Conservation (phyloP, 2,797 vertebrate genomes). For the Nyctibius grandis region DNA sequence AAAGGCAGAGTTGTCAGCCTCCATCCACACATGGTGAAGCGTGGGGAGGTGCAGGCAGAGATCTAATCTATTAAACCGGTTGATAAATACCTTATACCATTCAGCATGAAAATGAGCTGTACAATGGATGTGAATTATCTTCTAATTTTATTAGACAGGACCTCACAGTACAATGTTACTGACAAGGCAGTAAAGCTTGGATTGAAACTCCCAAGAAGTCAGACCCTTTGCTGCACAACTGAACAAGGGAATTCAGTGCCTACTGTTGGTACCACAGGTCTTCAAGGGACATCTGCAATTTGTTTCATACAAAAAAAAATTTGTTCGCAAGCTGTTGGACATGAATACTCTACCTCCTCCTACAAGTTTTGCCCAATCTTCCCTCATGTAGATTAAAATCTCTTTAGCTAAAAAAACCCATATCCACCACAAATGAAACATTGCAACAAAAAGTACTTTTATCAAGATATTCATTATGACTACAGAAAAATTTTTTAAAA, state of each 20-base stretch:
- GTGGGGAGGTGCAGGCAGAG: conserved; percentile 31
- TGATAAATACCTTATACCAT: background rate
- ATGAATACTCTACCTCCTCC: background rate
- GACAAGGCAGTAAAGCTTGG: background rate
- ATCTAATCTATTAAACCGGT: background rate
- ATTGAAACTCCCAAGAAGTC: background rate
- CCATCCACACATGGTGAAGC: background rate
- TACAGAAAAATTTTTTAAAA: background rate
- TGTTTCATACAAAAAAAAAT: background rate
- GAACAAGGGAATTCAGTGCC: background rate
- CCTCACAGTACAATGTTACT: background rate
- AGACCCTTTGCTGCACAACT: background rate
- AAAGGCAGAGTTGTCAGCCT: conserved; percentile 56
- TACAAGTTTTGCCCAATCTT: background rate
- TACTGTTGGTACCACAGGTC: background rate
- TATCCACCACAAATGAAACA: background rate
- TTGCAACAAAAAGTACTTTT: background rate
- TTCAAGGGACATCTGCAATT: background rate
- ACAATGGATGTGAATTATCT: background rate
- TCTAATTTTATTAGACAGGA: background rate
- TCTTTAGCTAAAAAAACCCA: background rate
- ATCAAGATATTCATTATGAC: background rate
- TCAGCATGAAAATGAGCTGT: background rate
- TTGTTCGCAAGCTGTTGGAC: background rate
- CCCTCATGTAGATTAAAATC: background rate